Evolutionary conservation across 2,113 vertebrate species (phyloP), one percentile per base, ranked within the genome.

Genomic region (Peromyscus polionotus): DNA sequence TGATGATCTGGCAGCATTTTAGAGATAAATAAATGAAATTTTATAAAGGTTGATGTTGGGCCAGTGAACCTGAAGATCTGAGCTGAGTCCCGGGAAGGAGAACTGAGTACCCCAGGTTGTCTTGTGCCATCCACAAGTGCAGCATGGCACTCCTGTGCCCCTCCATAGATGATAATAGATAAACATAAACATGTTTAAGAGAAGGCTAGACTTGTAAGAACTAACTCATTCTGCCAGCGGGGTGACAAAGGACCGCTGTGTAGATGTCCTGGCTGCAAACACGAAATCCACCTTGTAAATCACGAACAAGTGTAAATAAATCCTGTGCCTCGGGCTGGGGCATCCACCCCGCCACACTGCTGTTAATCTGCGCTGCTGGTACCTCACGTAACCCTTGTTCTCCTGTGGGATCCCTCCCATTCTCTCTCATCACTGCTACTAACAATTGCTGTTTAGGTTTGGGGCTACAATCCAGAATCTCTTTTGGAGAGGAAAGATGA

Each of bases 1-100:
- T 28, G 4, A 67, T 90, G 75, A 22, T 36, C 26, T 39, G 76
- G 57, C 36, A 67, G 45, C 22, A 19, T 67, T 54, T 89, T 80
- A 89, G 83, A 48, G 45, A 88, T 51, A 96, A 36, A 54, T 72
- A 79, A 90, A 61, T 73, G 75, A 88, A 48, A 92, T 59, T 86
- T 26, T 31, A 3, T 14, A 45, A 75, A 45, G 5, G 36, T 22
- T 86, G 6, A 33, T 11, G 26, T 36, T 48, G 28, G 63, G 5
- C 42, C 10, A 14, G 5, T 22, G 28, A 86, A 22, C 17, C 61
- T 48, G 83, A 45, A 19, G 2, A 12, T 26, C 5, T 67, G 84
- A 48, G 31, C 20, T 67, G 28, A 33, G 2, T 48, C 2, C 61
- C 20, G 16, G 0, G 4, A 65, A 65, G 61, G 16, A 45, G 39